These are phyloP conservation scores for Tubiluchus corallicola DNA, from an alignment of 2,888 invertebrate species.

Conservation along the genomic window DNA sequence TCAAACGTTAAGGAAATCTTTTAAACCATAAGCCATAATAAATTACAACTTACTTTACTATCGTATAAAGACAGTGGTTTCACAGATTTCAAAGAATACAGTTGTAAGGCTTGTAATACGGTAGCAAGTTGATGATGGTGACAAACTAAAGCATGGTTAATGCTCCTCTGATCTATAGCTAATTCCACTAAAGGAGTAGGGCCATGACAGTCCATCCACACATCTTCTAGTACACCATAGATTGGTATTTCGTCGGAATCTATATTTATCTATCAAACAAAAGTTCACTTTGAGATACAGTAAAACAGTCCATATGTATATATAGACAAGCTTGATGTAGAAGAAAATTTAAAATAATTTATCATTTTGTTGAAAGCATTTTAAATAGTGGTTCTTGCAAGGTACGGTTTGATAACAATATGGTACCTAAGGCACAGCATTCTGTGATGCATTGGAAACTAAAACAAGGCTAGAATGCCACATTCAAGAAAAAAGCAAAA, in stretches of 20 bases:
- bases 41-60: slow-evolving; percentile 44
- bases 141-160: slow-evolving; percentile 53
- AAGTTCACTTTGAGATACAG: neutral
- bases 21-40: too few species aligned
- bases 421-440: too few species aligned
- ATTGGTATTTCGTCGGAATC: slow-evolving; percentile 26
- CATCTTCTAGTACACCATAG: slow-evolving; percentile 21
- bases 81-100: slow-evolving; percentile 46
- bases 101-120: slow-evolving; percentile 55
- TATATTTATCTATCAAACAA: slow-evolving; percentile 22
- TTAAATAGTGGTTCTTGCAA: too few species aligned
- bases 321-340: too few species aligned
- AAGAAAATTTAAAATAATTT: too few species aligned
- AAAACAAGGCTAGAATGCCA: too few species aligned
- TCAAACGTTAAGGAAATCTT: too few species aligned
- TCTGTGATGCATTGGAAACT: too few species aligned
- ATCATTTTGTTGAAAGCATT: too few species aligned
- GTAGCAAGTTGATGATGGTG: slow-evolving; percentile 60
- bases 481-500: too few species aligned
- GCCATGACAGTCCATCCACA: slow-evolving; percentile 16
- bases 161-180: slow-evolving; percentile 52
- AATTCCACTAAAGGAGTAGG: slow-evolving; percentile 48
- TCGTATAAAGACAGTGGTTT: slow-evolving; percentile 60
- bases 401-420: too few species aligned
- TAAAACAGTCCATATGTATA: slow-evolving; percentile 1